Evolutionary conservation across 2,113 vertebrate genomes (phyloP).

Genomic region (Kobus ellipsiprymnus): DNA sequence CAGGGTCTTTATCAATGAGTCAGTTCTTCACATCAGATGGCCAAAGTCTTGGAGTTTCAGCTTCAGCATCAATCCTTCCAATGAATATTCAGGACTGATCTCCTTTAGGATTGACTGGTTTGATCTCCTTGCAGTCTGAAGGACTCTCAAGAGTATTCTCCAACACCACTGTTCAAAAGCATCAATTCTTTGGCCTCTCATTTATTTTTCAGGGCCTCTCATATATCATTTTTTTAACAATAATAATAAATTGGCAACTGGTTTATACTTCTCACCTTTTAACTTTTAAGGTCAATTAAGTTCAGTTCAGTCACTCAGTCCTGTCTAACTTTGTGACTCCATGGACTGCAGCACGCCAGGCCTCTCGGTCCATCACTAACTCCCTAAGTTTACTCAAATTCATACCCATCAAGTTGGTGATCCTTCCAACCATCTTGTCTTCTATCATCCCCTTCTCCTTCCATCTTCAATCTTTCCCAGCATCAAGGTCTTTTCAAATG

Average conservation of each 20-base stretch:
- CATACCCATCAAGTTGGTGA: neutral
- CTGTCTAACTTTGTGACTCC: neutral
- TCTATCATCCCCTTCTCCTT: neutral
- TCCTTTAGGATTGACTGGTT: neutral
- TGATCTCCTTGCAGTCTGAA: neutral
- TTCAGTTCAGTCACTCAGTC: neutral
- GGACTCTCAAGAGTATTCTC: neutral
- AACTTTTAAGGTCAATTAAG: neutral
- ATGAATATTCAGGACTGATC: neutral
- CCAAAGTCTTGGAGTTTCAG: neutral
- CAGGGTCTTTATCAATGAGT: neutral
- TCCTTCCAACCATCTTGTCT: neutral
- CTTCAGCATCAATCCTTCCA: neutral
- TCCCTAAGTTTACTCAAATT: neutral
- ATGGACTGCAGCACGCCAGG: rapidly evolving
- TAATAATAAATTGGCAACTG: neutral
- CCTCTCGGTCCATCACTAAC: neutral
- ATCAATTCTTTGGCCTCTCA: neutral
- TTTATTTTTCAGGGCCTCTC: neutral
- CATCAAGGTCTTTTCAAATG: neutral
- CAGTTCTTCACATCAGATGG: neutral
- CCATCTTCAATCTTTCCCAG: neutral
- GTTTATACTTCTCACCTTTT: neutral
- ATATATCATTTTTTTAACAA: neutral
- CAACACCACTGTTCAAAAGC: neutral